These are phyloP conservation scores for Nemoura dubitans DNA, from an alignment of 2,888 invertebrate genomes.

Conservation along the genomic window DNA sequence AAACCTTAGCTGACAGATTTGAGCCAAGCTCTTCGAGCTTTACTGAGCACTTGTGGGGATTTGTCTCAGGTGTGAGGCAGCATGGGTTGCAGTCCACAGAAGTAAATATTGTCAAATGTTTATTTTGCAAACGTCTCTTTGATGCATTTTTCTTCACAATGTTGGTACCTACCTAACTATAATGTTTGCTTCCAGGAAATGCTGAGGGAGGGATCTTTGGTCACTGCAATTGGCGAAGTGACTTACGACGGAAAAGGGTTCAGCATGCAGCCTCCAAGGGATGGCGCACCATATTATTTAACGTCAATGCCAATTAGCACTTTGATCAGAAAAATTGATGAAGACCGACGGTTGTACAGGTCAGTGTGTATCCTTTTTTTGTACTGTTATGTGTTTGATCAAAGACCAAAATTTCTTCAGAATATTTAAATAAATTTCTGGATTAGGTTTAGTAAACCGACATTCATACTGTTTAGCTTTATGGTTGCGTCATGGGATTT, in stretches of 20 bases:
- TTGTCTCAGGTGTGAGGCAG: conserved; percentile 77
- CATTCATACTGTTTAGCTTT: too few species aligned
- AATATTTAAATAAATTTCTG: too few species aligned
- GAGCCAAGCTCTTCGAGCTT: conserved; percentile 79
- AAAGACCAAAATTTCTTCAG: too few species aligned
- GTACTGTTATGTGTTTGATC: too few species aligned
- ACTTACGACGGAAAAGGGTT: conserved; percentile 68
- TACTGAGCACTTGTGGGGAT: conserved; percentile 84
- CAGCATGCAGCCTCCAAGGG: conserved; percentile 76
- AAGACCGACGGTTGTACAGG: conserved; percentile 75
- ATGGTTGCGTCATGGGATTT: too few species aligned
- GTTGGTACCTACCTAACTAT: too few species aligned
- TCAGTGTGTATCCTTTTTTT: conserved; percentile 58
- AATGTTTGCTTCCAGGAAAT: conserved; percentile 65
- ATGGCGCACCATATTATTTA: conserved; percentile 77
- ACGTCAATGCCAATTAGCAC: conserved; percentile 82
- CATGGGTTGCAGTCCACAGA: conserved; percentile 88
- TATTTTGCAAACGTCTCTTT: not conserved
- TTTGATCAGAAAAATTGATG: conserved; percentile 76
- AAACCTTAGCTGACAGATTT: conserved; percentile 84
- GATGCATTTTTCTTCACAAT: not conserved
- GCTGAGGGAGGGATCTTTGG: conserved; percentile 80
- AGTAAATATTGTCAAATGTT: conserved; percentile 44
- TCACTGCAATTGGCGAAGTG: conserved; percentile 84
- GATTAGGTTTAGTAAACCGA: too few species aligned